These are phyloP conservation scores for Agriopis aurantiaria DNA, from an alignment of 2,888 invertebrate species.

Conservation along the genomic window DNA sequence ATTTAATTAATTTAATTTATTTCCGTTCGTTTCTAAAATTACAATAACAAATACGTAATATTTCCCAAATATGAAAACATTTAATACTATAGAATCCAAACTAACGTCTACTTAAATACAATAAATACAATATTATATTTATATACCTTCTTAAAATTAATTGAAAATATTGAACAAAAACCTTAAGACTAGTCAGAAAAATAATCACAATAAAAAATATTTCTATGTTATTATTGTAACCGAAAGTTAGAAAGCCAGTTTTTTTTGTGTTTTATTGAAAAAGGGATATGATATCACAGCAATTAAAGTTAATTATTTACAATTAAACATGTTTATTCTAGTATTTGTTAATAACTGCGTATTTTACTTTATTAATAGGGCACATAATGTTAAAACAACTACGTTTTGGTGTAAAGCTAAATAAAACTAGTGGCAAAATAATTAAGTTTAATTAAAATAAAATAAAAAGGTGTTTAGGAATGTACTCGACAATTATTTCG, in stretches of 20 bases:
- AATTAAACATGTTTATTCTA: conserved; percentile 50
- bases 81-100: conserved; percentile 61
- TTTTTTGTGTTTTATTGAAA: conserved; percentile 58
- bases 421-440: conserved; percentile 79
- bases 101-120: conserved; percentile 61
- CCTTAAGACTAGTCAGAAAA: conserved; percentile 80
- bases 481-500: conserved; percentile 37
- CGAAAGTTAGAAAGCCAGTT: conserved; percentile 53
- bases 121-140: conserved; percentile 70
- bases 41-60: conserved; percentile 70
- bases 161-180: conserved; percentile 61
- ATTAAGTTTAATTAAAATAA: conserved; percentile 53
- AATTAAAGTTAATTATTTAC: conserved; percentile 70
- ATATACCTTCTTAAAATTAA: conserved; percentile 64
- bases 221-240: conserved; percentile 15
- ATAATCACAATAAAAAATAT: conserved; percentile 38
- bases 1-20: conserved; percentile 62
- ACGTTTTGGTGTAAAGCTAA: conserved; percentile 85
- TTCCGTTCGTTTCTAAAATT: conserved; percentile 65
- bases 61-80: conserved; percentile 69
- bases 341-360: conserved; percentile 53
- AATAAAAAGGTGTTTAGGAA: conserved; percentile 47
- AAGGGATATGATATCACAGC: conserved; percentile 81
- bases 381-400: conserved; percentile 65
- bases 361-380: conserved; percentile 58